These are phyloP conservation scores for Delia radicum DNA, from an alignment of 1,140 invertebrate species.

Conservation along the genomic window DNA sequence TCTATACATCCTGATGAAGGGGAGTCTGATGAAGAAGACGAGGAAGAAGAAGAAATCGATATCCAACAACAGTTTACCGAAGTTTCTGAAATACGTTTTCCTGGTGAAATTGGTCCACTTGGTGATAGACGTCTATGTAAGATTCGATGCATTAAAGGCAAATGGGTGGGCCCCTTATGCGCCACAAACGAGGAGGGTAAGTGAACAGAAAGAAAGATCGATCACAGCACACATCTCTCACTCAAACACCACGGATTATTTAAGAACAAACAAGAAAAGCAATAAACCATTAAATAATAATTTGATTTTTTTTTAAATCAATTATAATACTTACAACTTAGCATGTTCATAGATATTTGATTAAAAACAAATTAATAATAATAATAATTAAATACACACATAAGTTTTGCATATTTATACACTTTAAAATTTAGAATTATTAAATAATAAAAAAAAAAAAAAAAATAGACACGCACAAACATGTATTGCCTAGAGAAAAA, in stretches of 20 bases:
- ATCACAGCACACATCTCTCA: background rate
- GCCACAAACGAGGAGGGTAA: constrained; percentile 59
- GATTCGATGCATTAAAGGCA: constrained; percentile 76
- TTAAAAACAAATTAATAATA: too few relatives aligned
- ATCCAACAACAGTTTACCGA: constrained; percentile 53
- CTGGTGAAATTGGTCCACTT: constrained; percentile 67
- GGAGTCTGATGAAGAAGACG: constrained; percentile 50
- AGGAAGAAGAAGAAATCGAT: constrained; percentile 51
- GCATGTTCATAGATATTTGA: too few relatives aligned
- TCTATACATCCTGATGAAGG: constrained; percentile 47
- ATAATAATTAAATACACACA: background rate
- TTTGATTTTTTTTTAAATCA: too few relatives aligned
- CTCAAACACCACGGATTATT: background rate
- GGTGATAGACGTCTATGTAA: constrained; percentile 72
- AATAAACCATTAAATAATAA: too few relatives aligned
- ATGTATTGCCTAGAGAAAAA: background rate
- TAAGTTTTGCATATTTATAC: background rate
- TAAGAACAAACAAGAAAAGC: too few relatives aligned
- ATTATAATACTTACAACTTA: too few relatives aligned
- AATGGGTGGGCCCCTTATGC: constrained; percentile 77
- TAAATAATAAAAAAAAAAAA: background rate
- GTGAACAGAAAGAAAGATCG: constrained; percentile 26
- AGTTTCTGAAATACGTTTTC: constrained; percentile 66
- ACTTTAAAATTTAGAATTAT: background rate
- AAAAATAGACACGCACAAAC: constrained; percentile 4